Evolutionary conservation across 92 coral and sea anemone species (phyloP).

Genomic region (Zoanthus gigantus): DNA sequence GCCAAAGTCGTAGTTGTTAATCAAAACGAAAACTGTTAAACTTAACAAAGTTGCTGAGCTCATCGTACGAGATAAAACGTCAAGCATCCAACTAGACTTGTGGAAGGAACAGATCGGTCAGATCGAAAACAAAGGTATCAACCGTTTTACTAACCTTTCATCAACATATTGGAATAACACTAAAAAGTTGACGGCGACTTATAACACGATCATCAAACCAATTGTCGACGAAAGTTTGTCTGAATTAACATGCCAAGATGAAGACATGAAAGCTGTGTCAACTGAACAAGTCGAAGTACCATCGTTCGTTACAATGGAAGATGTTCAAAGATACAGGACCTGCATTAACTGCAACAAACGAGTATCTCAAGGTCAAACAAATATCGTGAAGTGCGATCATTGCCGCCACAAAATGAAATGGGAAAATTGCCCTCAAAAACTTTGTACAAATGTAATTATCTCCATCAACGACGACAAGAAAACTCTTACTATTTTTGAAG

Average conservation of each 20-base stretch:
- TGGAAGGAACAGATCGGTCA: slow-evolving; percentile 64
- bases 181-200: slow-evolving; percentile 71
- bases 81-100: slow-evolving; percentile 64
- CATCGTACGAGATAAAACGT: slow-evolving; percentile 53
- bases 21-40: slow-evolving; percentile 55
- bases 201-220: slow-evolving; percentile 63
- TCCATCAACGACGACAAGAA: slow-evolving; percentile 59
- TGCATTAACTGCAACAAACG: no score
- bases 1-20: slow-evolving; percentile 62
- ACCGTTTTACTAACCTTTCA: slow-evolving; percentile 67
- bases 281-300: no score
- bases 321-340: no score
- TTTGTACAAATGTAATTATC: slow-evolving; percentile 64
- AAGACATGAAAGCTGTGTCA: slow-evolving; percentile 1
- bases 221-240: slow-evolving; percentile 55
- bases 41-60: slow-evolving; percentile 51
- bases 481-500: slow-evolving; percentile 47
- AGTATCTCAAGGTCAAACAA: slow-evolving; percentile 50
- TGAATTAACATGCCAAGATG: slow-evolving; percentile 59
- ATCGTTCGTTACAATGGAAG: no score
- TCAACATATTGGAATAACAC: slow-evolving; percentile 64
- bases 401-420: slow-evolving; percentile 69
- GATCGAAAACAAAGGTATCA: slow-evolving; percentile 60
- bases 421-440: slow-evolving; percentile 64
- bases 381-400: slow-evolving; percentile 60